A percentile compares a stretch with the other conserved stretches of the same genome.
phyloP scores from a whole-genome alignment of 2,888 invertebrate species.

The Thelaira solivaga region DNA sequence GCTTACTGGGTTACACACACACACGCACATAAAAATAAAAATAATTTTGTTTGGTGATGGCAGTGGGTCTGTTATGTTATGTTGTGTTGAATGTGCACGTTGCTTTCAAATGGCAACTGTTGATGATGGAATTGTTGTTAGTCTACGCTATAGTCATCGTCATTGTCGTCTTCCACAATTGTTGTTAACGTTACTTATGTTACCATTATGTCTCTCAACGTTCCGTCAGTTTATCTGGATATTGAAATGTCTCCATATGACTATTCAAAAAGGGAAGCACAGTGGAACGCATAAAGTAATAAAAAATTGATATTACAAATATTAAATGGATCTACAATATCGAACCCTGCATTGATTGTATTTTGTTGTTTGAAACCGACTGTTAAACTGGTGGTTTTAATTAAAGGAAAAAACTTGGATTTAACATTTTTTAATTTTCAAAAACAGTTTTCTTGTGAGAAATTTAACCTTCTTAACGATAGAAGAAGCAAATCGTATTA shows the following conservation, averaged over 20 bases:
- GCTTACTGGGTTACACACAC: no score
- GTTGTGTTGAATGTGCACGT: not conserved
- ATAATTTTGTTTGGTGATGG: no score
- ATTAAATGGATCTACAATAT: no score
- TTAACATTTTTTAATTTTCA: no score
- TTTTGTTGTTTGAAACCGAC: no score
- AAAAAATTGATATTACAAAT: not conserved
- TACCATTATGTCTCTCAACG: slow-evolving; percentile 44
- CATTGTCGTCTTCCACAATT: slow-evolving; percentile 38
- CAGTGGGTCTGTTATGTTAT: not conserved
- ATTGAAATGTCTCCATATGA: not conserved
- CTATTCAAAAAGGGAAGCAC: not conserved
- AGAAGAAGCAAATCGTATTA: no score
- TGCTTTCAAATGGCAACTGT: slow-evolving; percentile 32
- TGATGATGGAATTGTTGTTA: slow-evolving; percentile 54
- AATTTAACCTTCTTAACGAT: no score
- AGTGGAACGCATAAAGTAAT: not conserved
- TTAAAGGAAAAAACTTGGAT: no score
- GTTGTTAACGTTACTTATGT: slow-evolving; percentile 57
- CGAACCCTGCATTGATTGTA: no score
- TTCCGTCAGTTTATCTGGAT: slow-evolving; percentile 13
- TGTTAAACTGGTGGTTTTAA: no score
- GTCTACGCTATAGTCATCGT: slow-evolving; percentile 16
- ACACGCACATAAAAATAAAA: no score
- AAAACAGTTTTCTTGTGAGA: no score